phyloP scores from a whole-genome alignment of 2,113 vertebrate species.

The Macquaria ambigua region DNA sequence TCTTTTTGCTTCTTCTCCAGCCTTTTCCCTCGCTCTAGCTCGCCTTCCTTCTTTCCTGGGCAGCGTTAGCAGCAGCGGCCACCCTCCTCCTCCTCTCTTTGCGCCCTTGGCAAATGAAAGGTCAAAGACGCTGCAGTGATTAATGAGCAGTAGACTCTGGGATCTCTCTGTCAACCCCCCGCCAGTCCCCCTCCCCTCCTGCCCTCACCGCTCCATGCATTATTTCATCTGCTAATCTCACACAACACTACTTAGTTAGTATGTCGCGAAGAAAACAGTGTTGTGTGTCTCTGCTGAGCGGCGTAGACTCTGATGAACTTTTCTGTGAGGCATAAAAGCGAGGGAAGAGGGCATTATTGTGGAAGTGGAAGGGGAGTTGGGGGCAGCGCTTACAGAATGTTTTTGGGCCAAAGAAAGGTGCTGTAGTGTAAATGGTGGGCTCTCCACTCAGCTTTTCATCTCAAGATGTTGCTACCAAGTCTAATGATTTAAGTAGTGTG shows the following conservation, averaged over 20 bases:
- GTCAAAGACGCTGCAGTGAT: constrained; percentile 89
- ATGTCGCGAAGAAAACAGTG: constrained; percentile 60
- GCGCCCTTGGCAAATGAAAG: constrained; percentile 90
- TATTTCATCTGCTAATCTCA: constrained; percentile 86
- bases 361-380: background rate
- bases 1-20: constrained; percentile 49
- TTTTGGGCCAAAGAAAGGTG: constrained; percentile 62
- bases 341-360: constrained; percentile 3
- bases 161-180: constrained; percentile 85
- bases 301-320: constrained; percentile 45
- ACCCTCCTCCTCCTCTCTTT: constrained; percentile 79
- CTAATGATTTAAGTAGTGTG: constrained; percentile 75
- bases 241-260: constrained; percentile 78
- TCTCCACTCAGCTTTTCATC: constrained; percentile 70
- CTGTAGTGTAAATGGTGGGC: constrained; percentile 70
- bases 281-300: constrained; percentile 19
- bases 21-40: background rate
- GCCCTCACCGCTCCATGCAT: constrained; percentile 74
- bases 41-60: constrained; percentile 53
- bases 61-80: constrained; percentile 52
- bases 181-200: constrained; percentile 41
- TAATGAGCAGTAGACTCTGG: constrained; percentile 88
- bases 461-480: constrained; percentile 72
- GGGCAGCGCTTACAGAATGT: constrained; percentile 21
- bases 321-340: constrained; percentile 16